A percentile compares a stretch with the other conserved stretches of the same genome.
phyloP scores from a whole-genome alignment of 2,113 vertebrate genomes.

The Ammodramus savannarum region DNA sequence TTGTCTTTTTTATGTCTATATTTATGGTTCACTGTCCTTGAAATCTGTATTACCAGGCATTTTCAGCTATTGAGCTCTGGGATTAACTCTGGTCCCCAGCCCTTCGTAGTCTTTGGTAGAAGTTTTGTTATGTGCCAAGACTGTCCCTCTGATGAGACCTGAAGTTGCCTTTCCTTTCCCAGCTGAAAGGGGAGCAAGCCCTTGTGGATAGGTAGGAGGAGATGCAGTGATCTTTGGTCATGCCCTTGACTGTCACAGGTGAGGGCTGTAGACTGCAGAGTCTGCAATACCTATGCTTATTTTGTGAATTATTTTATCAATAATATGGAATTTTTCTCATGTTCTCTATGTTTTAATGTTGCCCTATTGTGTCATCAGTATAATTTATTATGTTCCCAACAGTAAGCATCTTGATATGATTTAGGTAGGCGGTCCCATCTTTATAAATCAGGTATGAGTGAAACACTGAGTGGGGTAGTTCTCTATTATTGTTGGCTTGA shows the following conservation, averaged over 20 bases:
- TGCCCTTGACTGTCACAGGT: neutral
- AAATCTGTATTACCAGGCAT: neutral
- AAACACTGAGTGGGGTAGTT: neutral
- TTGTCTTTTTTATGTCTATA: neutral
- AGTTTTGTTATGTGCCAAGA: neutral
- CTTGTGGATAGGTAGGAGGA: neutral
- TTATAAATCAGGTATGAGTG: neutral
- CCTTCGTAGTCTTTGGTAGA: neutral
- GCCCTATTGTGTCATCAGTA: neutral
- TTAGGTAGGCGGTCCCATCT: neutral
- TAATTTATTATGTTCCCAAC: neutral
- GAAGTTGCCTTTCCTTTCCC: neutral
- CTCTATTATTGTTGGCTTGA: neutral
- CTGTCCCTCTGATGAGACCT: neutral
- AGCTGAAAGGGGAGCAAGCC: neutral
- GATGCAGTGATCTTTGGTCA: rapidly evolving
- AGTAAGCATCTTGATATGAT: neutral
- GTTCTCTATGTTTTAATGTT: rapidly evolving
- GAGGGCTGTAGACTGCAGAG: neutral
- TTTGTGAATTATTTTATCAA: neutral
- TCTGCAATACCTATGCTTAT: neutral
- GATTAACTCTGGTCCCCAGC: neutral
- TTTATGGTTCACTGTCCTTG: neutral
- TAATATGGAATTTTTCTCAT: neutral
- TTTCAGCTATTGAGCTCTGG: neutral